Conservation (phyloP, 2,113 vertebrate species). For the Siniperca knerii region DNA sequence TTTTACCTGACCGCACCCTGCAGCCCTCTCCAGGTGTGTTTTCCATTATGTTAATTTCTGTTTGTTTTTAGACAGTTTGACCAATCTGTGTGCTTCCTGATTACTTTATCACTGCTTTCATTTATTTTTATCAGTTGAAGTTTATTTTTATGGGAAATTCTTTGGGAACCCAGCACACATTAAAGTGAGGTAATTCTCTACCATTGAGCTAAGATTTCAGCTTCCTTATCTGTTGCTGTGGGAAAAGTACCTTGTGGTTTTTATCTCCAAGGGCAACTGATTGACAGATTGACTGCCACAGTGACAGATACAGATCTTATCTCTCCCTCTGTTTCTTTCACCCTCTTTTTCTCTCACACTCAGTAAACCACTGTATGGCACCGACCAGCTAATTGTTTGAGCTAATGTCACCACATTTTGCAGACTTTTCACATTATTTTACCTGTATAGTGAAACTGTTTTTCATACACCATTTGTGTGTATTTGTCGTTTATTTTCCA, state of each 20-base stretch:
- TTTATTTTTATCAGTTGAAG: too few relatives aligned
- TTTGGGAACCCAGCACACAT: not conserved
- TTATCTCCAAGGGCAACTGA: slow-evolving; percentile 41
- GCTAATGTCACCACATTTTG: not conserved
- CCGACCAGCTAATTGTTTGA: not conserved
- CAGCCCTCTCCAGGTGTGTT: slow-evolving; percentile 1
- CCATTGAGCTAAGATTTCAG: not conserved
- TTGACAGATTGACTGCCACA: slow-evolving; percentile 15
- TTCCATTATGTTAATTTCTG: not conserved
- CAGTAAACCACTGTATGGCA: not conserved
- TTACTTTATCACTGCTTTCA: too few relatives aligned
- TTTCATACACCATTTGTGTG: not conserved
- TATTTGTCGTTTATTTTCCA: not conserved
- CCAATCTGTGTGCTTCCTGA: not conserved
- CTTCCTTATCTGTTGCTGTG: slow-evolving; percentile 24
- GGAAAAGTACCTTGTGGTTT: slow-evolving; percentile 9
- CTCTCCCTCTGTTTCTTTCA: not conserved
- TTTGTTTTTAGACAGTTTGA: slow-evolving; percentile 15
- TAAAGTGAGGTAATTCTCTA: slow-evolving; percentile 16
- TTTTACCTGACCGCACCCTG: not conserved
- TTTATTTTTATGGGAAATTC: not conserved
- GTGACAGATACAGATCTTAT: slow-evolving; percentile 41
- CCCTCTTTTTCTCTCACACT: not conserved
- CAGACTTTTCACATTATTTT: not conserved
- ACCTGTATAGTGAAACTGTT: not conserved